phyloP scores from a whole-genome alignment of 2,888 invertebrate species.

The Gibbula magus region DNA sequence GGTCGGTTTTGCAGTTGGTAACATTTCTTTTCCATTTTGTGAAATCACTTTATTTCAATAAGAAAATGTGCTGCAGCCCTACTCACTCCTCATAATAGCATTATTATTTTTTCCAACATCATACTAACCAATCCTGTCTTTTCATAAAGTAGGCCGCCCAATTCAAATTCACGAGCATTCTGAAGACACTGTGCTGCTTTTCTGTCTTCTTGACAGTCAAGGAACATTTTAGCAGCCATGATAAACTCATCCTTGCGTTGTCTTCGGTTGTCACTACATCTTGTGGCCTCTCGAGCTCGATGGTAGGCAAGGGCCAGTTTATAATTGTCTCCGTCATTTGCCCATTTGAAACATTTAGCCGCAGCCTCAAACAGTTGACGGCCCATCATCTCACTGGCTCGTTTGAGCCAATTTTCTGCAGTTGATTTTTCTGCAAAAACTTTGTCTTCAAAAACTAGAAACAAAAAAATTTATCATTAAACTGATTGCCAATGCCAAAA shows the following conservation, averaged over 20 bases:
- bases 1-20: too few species aligned
- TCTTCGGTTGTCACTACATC: neutral
- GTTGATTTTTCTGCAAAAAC: slow-evolving; percentile 39
- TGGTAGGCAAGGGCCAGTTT: slow-evolving; percentile 30
- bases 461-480: neutral
- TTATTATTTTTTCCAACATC: too few species aligned
- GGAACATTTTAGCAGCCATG: slow-evolving; percentile 23
- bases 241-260: slow-evolving; percentile 16
- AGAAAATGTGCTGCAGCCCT: too few species aligned
- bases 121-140: neutral
- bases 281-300: neutral
- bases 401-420: slow-evolving; percentile 36
- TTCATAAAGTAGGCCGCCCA: neutral
- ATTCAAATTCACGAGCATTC: neutral
- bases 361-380: slow-evolving; percentile 36
- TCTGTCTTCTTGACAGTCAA: slow-evolving; percentile 3
- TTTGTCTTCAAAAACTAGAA: neutral
- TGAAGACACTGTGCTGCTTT: slow-evolving; percentile 4
- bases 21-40: too few species aligned
- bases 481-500: neutral
- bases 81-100: too few species aligned
- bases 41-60: too few species aligned
- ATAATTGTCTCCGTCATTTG: slow-evolving; percentile 23
- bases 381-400: slow-evolving; percentile 36
- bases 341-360: slow-evolving; percentile 38